Base-by-base conservation (phyloP, 2,797 vertebrate species). In the Schizothorax lantsangensis region DNA sequence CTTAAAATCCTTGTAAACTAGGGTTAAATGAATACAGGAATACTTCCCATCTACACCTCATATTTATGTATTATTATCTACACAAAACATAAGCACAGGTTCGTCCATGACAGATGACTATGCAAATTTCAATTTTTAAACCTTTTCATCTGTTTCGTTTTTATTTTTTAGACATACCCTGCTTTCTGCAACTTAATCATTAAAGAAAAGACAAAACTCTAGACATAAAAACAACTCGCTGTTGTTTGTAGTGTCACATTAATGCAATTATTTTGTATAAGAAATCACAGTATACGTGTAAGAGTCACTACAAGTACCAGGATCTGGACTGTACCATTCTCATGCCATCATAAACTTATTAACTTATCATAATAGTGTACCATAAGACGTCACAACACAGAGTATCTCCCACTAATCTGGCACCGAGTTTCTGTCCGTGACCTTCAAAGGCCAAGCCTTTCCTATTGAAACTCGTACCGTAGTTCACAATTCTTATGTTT, bases 1-100 rank as follows among this genome's bases (percentile, higher is more conserved):
- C 79, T 88, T 45, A 68, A 21, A 57, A 66, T 47, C 66, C 40
- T 38, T 77, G 79, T 87, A 88, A 88, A 85, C 83, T 88, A 87
- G 62, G 40, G 43, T 68, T 88, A 88, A 84, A 87, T 54, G 49
- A 33, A 84, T 85, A 79, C 43, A 84, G 87, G 84, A 78, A 87
- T 83, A 68, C 54, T 72, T 72, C 62, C 79, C 49, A 83, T 81
- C 77, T 81, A 80, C 64, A 79, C n/a, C 26, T 75, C 47, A 47
- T 71, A 59, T 69, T 57, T 45, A 69, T 26, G 77, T 4, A 49
- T 68, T 11, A 66, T 52, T 82, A 57, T 69, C 74, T 83, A 83
- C 72, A 87, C 12, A 81, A 52, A 81, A 82, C 73, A 45, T 14
- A 81, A 72, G 52, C 23, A 30, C 49, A 45, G 26, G 49, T 36